These are phyloP conservation scores for Gymnocephalus cernua DNA, from an alignment of 2,113 vertebrate species.

Conservation along the genomic window DNA sequence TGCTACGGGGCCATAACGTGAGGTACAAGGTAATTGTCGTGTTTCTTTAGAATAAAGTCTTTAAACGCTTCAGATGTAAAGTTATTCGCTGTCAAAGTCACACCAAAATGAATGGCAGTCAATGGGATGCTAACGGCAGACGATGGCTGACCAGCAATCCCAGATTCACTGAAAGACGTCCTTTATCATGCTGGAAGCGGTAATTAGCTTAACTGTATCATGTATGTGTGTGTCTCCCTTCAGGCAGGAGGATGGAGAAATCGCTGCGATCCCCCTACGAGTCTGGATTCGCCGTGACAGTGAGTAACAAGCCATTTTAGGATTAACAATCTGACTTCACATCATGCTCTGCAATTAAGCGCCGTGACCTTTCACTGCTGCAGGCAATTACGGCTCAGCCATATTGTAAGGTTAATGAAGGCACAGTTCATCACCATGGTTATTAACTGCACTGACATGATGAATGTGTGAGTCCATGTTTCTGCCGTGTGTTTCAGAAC, in stretches of 20 bases:
- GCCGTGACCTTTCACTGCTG: slow-evolving; percentile 35
- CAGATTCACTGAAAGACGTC: not conserved
- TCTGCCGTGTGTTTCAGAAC: slow-evolving; percentile 75
- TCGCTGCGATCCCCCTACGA: slow-evolving; percentile 79
- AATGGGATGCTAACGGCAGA: too few relatives aligned
- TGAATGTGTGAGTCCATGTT: slow-evolving; percentile 13
- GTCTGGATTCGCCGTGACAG: slow-evolving; percentile 81
- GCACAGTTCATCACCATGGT: not conserved
- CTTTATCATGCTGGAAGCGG: not conserved
- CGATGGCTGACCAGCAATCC: not conserved
- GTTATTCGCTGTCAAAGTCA: too few relatives aligned
- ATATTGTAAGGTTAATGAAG: slow-evolving; percentile 38
- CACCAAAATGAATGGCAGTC: too few relatives aligned
- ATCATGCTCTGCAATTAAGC: slow-evolving; percentile 20
- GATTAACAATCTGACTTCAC: slow-evolving; percentile 38
- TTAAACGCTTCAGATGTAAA: too few relatives aligned
- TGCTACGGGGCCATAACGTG: too few relatives aligned
- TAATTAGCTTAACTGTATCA: slow-evolving; percentile 40
- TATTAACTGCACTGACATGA: slow-evolving; percentile 9
- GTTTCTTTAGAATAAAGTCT: too few relatives aligned
- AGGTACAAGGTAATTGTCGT: too few relatives aligned
- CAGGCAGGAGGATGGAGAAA: slow-evolving; percentile 66
- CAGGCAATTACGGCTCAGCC: slow-evolving; percentile 3
- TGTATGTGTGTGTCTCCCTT: slow-evolving; percentile 14
- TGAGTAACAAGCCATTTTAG: slow-evolving; percentile 67